Base-by-base conservation (phyloP, 53 echinoderm and acorn worm genomes). In the Temnopleurus reevesii region DNA sequence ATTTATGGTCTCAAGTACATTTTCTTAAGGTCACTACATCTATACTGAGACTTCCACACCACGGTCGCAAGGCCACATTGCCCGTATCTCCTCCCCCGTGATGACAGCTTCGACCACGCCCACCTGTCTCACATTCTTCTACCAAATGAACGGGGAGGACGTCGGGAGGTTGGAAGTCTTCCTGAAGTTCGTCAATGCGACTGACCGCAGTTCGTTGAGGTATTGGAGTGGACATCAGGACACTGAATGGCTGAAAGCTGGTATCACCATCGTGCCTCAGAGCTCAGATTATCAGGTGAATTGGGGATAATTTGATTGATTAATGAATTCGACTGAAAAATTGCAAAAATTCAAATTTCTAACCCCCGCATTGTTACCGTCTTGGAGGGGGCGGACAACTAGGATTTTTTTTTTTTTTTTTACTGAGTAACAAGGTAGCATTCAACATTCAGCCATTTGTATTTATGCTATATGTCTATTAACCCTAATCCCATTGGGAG, bases 111-210 rank as follows among this genome's bases (percentile, higher is more conserved):
- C 45, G 45, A 44, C 81, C 30, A 51, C 47, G 53, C 28, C 81
- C 5, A 6, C 8, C 5, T 83, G 83, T 57, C 21, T 83, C 43
- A 8, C 41, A 2, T 57, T 83, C 24, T 83, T 12, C 58, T 83
- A 83, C 44, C 83, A 83, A 35, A 54, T 83, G 35, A 83, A 83
- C 57, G 83, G 83, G 24, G 83, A 55, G 83, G 83, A 83, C 58
- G 54, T 83, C 56, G 83, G 83, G 25, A 34, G 29, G 8, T 58
- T 83, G 19, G 19, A 43, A 21, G 54, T 83, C 21, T 58, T 83
- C 56, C 58, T 83, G n/a, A 56, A 23, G 58, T 8, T 7, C 23
- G 83, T n/a, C 21, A 83, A 83, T 23, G 23, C 4, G 31, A 83
- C 83, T 2, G 58, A 83, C 23, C n/a, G n/a, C 34, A 19, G 18